Evolutionary conservation across 2,888 invertebrate genomes (phyloP).

Genomic region (Xanthia icteritia): DNA sequence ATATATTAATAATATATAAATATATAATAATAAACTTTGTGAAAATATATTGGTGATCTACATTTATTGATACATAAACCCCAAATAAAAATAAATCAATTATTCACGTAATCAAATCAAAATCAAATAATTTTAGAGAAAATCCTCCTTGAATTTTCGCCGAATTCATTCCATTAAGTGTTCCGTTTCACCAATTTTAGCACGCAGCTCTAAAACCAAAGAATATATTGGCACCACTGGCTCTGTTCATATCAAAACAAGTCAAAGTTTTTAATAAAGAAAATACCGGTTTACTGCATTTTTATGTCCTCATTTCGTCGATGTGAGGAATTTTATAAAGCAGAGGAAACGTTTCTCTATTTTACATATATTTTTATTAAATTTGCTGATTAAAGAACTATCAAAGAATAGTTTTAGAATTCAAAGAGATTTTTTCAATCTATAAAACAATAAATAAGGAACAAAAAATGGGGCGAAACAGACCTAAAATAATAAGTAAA

Average conservation of each 20-base stretch:
- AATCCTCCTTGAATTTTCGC: not conserved
- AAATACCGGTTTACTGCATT: slow-evolving; percentile 12
- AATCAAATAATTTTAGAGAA: not conserved
- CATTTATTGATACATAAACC: too few relatives aligned
- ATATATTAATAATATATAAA: too few relatives aligned
- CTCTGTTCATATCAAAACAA: slow-evolving; percentile 6
- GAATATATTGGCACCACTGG: slow-evolving; percentile 32
- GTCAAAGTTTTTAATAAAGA: slow-evolving; percentile 34
- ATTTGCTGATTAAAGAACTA: not conserved
- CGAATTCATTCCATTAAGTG: not conserved
- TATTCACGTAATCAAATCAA: too few relatives aligned
- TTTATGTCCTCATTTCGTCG: slow-evolving; percentile 14
- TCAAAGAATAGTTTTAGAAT: not conserved
- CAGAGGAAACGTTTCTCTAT: not conserved
- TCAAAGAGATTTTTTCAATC: too few relatives aligned
- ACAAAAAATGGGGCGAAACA: too few relatives aligned
- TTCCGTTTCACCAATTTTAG: slow-evolving; percentile 14
- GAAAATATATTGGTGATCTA: too few relatives aligned
- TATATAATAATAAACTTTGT: too few relatives aligned
- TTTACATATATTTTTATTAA: not conserved
- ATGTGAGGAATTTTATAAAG: slow-evolving; percentile 1
- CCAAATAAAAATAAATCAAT: too few relatives aligned
- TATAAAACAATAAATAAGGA: too few relatives aligned
- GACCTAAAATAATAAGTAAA: too few relatives aligned
- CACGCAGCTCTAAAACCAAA: slow-evolving; percentile 2